Base-by-base conservation (phyloP, 2,797 vertebrate species). In the Karalla daura region DNA sequence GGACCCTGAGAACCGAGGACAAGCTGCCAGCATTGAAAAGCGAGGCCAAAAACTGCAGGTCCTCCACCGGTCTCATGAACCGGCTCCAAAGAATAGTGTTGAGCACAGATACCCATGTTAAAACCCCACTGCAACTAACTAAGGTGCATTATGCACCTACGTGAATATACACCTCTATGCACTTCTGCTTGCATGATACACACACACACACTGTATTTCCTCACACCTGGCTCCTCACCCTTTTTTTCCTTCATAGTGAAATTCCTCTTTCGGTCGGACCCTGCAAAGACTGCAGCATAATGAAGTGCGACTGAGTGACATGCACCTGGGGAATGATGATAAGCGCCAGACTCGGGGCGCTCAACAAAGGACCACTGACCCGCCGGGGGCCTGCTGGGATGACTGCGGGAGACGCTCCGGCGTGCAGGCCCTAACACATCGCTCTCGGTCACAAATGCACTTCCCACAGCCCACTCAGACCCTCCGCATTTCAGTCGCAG, bases 261-360 rank as follows among this genome's bases (percentile, higher is more conserved):
- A 64, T 71, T 40, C 43, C 32, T 28, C 65, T 46, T 33, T 50
- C 6, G 15, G 36, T 37, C 17, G 0, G 8, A 6, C 47, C 54
- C 67, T 67, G 79, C 81, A 85, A 84, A 86, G 70, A 53, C 78
- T 35, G 55, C 44, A 13, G 51, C 8, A 32, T 85, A 72, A 86
- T 86, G 76, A 87, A 75, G 59, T 58, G 67, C 41, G 68, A 60
- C 30, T 86, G 89, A 89, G 25, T 66, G 85, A 90, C 85, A 73
- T 9, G 36, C 84, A 87, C 85, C 87, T 87, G 83, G 77, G 82
- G 63, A 43, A 62, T n/a, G 63, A 61, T 9, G 84, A 89, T 88
- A 88, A 88, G 86, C 70, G 45, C 71, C 55, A 36, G 56, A 85
- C 67, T 86, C 82, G 62, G 58, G n/a, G 63, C 44, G 65, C 73